Percentiles rank a stretch among this genome's conserved stretches.
These are phyloP conservation scores for Brachylomia viminalis DNA, from an alignment of 2,888 invertebrate genomes.

Conservation along the genomic window DNA sequence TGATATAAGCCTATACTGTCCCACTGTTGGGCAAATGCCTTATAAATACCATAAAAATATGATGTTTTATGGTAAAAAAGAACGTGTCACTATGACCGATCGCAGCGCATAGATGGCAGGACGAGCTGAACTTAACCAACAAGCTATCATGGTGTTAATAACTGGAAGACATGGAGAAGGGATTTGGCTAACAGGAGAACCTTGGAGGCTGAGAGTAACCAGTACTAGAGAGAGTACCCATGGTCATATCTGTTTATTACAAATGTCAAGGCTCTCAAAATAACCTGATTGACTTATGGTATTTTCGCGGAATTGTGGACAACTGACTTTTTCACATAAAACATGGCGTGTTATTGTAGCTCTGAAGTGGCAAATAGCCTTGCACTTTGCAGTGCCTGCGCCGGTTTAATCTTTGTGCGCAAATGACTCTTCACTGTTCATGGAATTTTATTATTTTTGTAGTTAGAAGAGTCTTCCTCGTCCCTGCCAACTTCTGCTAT, in stretches of 20 bases:
- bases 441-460: neutral
- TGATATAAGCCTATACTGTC: too few species aligned
- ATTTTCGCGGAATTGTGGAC: constrained; percentile 37
- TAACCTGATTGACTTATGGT: constrained; percentile 32
- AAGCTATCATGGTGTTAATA: too few species aligned
- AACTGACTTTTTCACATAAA: constrained; percentile 46
- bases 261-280: constrained; percentile 32
- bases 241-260: neutral
- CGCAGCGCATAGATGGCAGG: too few species aligned
- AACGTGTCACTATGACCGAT: too few species aligned
- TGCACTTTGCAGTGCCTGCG: constrained; percentile 33
- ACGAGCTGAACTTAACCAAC: too few species aligned
- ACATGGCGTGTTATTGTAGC: constrained; percentile 36
- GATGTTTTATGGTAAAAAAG: too few species aligned
- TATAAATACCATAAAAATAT: too few species aligned
- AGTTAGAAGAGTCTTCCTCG: neutral
- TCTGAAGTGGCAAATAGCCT: constrained; percentile 30
- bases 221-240: too few species aligned
- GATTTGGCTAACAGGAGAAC: too few species aligned
- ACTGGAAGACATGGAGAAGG: too few species aligned
- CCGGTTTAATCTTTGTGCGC: constrained; percentile 38
- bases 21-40: too few species aligned
- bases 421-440: constrained; percentile 16
- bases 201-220: too few species aligned
- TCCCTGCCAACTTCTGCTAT: neutral